Percentiles rank a stretch among this genome's conserved stretches.
Evolutionary conservation across 2,113 vertebrate species (phyloP).

Genomic region (Rhipidura dahli): DNA sequence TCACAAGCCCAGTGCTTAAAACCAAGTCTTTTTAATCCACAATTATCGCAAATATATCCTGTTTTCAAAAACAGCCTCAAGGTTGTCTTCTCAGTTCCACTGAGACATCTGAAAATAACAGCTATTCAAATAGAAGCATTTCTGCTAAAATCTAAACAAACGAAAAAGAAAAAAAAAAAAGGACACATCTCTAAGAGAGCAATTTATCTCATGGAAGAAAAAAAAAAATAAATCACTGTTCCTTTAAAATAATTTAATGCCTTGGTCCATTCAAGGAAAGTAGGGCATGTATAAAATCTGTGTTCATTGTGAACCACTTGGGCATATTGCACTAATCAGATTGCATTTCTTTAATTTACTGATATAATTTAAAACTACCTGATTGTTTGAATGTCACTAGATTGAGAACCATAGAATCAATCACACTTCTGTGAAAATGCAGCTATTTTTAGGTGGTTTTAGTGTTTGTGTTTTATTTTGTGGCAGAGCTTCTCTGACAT

Average conservation of each 20-base stretch:
- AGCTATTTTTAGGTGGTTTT: neutral
- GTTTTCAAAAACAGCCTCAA: neutral
- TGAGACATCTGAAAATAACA: neutral
- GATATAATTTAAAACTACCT: neutral
- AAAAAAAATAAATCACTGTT: neutral
- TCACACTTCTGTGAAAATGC: neutral
- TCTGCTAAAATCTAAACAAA: neutral
- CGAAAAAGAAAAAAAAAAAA: neutral
- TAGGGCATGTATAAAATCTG: neutral
- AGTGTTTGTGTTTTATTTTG: neutral
- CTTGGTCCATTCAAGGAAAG: neutral
- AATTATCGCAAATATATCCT: neutral
- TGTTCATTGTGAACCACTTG: neutral
- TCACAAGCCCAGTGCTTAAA: neutral
- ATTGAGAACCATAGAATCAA: neutral
- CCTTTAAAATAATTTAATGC: neutral
- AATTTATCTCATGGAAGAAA: neutral
- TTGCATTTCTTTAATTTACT: constrained; percentile 22
- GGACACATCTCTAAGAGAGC: neutral
- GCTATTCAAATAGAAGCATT: neutral
- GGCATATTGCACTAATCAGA: constrained; percentile 30
- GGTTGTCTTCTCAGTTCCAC: neutral
- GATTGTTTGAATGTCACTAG: neutral
- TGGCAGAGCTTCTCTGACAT: neutral
- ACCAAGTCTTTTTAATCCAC: neutral